A percentile compares a stretch with the other conserved stretches of the same genome.
Evolutionary conservation across 1,140 invertebrate species (phyloP).

Genomic region (Himalopsyche phryganea): DNA sequence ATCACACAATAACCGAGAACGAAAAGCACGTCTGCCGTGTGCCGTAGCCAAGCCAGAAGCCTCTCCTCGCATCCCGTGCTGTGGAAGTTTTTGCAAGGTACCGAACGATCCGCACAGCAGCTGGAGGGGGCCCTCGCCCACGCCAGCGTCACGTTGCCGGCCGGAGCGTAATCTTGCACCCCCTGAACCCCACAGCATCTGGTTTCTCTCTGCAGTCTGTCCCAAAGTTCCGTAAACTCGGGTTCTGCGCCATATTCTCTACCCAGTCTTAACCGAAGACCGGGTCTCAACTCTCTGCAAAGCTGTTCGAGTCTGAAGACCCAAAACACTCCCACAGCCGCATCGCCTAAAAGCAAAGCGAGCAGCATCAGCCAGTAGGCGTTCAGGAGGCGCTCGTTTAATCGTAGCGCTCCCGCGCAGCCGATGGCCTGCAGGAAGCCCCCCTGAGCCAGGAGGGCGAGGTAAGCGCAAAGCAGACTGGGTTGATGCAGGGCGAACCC

Average conservation of each 20-base stretch:
- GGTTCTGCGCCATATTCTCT: constrained; percentile 69
- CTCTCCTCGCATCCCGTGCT: constrained; percentile 65
- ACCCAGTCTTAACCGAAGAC: constrained; percentile 55
- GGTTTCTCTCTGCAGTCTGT: constrained; percentile 71
- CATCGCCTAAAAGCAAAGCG: constrained; percentile 76
- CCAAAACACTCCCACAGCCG: constrained; percentile 82
- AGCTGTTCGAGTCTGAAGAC: constrained; percentile 77
- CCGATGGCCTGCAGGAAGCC: constrained; percentile 70
- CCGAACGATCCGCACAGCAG: constrained; percentile 49
- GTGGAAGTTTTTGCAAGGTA: constrained; percentile 43
- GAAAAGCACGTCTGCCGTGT: constrained; percentile 76
- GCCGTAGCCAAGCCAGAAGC: constrained; percentile 68
- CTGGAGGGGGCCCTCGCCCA: constrained; percentile 46
- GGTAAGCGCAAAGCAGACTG: constrained; percentile 79
- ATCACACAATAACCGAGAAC: constrained; percentile 87
- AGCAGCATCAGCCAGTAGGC: constrained; percentile 81
- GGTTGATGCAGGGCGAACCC: constrained; percentile 72
- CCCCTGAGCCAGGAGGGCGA: constrained; percentile 70
- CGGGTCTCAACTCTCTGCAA: constrained; percentile 65
- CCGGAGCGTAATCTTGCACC: constrained; percentile 58
- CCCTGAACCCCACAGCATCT: constrained; percentile 76
- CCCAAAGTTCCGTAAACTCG: constrained; percentile 76
- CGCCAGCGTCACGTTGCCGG: constrained; percentile 39
- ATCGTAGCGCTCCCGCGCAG: constrained; percentile 73
- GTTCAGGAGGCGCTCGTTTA: constrained; percentile 77